Conservation (phyloP, 2,888 invertebrate species). For the Spisula subtruncata region DNA sequence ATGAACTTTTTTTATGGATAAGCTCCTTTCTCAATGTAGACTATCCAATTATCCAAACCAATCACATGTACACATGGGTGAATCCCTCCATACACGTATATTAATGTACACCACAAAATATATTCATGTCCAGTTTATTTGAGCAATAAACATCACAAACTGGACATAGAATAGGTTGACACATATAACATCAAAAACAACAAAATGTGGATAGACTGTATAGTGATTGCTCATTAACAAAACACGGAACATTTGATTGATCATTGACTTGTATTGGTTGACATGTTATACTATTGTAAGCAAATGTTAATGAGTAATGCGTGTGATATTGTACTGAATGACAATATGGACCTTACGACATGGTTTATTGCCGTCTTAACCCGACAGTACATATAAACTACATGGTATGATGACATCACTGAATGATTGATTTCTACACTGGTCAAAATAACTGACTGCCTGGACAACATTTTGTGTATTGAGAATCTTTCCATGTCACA, state of each 20-base stretch:
- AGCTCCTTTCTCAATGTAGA: background rate
- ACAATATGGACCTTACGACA: background rate
- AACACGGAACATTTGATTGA: background rate
- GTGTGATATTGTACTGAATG: background rate
- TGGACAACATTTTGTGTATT: too few species aligned
- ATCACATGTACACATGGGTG: background rate
- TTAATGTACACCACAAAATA: background rate
- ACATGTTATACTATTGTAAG: background rate
- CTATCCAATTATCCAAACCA: too few species aligned
- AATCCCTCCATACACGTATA: background rate
- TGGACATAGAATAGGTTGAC: background rate
- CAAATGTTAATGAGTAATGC: slow-evolving; percentile 10
- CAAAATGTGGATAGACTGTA: background rate
- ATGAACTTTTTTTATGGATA: background rate
- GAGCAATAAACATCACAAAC: slow-evolving; percentile 20
- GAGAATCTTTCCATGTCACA: too few species aligned
- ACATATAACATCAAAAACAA: background rate
- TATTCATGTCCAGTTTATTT: slow-evolving; percentile 8
- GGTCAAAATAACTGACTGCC: too few species aligned
- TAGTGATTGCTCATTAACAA: background rate
- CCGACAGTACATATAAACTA: background rate
- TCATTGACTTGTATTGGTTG: background rate
- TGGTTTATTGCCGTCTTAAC: background rate
- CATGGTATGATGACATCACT: background rate
- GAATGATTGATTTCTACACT: too few species aligned